Percentiles rank a stretch among this genome's conserved stretches.
phyloP scores from a whole-genome alignment of 1,140 invertebrate genomes.

The Batillaria attramentaria region DNA sequence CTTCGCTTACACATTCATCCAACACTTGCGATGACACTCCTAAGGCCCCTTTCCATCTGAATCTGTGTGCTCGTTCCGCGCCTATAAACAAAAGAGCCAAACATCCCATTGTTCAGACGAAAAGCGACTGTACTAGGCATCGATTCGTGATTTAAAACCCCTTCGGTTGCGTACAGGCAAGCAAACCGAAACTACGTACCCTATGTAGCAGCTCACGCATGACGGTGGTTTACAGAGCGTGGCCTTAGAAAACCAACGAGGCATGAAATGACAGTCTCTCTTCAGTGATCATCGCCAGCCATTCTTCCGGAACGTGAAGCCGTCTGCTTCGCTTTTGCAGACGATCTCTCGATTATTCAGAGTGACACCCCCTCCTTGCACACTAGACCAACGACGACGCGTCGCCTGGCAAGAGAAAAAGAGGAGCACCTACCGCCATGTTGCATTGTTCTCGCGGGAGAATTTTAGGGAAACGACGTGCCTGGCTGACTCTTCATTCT shows the following conservation, averaged over 20 bases:
- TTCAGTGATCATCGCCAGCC: constrained; percentile 19
- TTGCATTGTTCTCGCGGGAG: constrained; percentile 23
- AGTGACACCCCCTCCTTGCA: constrained; percentile 33
- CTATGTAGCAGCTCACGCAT: background rate
- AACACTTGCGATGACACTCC: too few relatives aligned
- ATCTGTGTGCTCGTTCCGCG: too few relatives aligned
- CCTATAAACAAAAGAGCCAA: too few relatives aligned
- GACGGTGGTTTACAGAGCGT: background rate
- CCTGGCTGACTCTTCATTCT: constrained; percentile 18
- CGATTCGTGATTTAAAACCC: too few relatives aligned
- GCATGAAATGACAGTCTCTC: constrained; percentile 10
- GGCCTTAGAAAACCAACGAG: background rate
- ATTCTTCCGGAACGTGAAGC: constrained; percentile 30
- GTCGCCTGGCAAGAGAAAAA: constrained; percentile 7
- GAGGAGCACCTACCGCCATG: constrained; percentile 24
- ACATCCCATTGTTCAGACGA: too few relatives aligned
- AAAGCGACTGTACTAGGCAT: too few relatives aligned
- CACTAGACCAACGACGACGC: background rate
- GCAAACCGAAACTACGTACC: constrained; percentile 24
- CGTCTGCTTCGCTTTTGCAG: constrained; percentile 29
- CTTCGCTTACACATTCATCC: too few relatives aligned
- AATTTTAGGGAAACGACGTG: constrained; percentile 19
- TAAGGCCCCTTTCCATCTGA: too few relatives aligned
- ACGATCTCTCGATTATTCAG: constrained; percentile 34
- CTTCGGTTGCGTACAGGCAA: too few relatives aligned